Evolutionary conservation across 2,113 vertebrate species (phyloP), one percentile per base, ranked within the genome.

Genomic region (Platichthys flesus): DNA sequence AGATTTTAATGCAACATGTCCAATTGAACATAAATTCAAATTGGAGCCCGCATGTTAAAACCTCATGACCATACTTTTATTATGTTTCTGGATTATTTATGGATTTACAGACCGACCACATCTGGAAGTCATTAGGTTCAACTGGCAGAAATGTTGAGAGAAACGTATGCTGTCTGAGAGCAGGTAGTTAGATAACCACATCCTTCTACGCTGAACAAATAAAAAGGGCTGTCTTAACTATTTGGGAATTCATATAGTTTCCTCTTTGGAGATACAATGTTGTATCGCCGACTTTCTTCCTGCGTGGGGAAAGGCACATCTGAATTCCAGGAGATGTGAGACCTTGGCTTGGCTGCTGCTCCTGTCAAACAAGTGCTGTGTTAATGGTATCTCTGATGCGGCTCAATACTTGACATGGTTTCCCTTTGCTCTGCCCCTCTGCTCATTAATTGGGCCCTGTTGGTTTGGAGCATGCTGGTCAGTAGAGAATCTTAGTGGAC

Each of bases 101-200:
- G 80, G 68, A 45, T 84, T 61, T 42, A 59, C 71, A 66, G 66
- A 79, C 75, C 74, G 58, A 26, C 28, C 55, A 59, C 89, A 92
- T 87, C 85, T 92, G 82, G 82, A 89, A 90, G 66, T 76, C 65
- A 58, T 89, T 78, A 24, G 52, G 60, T 37, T 71, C 64, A 62
- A 66, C 37, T 31, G 74, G 42, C 66, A 16, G 71, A 16, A 9
- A 51, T 56, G 65, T 51, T 45, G 62, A 75, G 40, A 82, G 72
- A 71, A 63, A 72, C 9, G 23, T 74, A 24, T 9, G 58, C 66
- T 61, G 52, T 70, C 58, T 68, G 73, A 51, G 58, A 62, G 76
- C 82, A 89, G 76, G 80, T 85, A 87, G 59, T 88, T 82, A 49
- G 74, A 85, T 52, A 86, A 88, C 83, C 89, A 82, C 79, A 80